Percentiles rank a stretch among this genome's conserved stretches.
Conservation (phyloP, 1,140 invertebrate species). For the Aphelenchoides fujianensis region DNA sequence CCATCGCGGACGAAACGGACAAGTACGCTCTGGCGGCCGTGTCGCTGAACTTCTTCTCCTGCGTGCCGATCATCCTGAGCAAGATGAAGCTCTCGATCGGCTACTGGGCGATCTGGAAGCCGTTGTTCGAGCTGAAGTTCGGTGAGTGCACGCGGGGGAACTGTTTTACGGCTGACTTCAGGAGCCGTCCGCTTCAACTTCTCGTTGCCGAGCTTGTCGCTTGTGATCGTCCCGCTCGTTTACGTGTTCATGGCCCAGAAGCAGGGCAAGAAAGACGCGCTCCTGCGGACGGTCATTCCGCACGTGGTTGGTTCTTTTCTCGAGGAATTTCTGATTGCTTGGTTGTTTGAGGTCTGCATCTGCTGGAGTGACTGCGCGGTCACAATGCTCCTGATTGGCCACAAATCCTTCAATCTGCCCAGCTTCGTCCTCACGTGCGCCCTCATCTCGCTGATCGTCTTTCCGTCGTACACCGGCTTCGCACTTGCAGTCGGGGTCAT, state of each 20-base stretch:
- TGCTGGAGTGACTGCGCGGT: slow-evolving; percentile 51
- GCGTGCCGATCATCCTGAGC: slow-evolving; percentile 43
- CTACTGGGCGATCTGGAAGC: slow-evolving; percentile 46
- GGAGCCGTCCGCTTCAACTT: slow-evolving; percentile 36
- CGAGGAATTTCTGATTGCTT: too few species aligned
- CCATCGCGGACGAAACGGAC: slow-evolving; percentile 44
- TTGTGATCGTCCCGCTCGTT: slow-evolving; percentile 43
- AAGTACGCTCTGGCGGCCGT: slow-evolving; percentile 47
- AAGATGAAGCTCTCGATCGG: slow-evolving; percentile 45
- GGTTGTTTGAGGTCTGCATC: too few species aligned
- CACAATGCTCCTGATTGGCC: slow-evolving; percentile 55
- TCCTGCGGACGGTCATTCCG: slow-evolving; percentile 41
- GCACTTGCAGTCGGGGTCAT: slow-evolving; percentile 43
- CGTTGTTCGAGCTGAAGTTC: slow-evolving; percentile 45
- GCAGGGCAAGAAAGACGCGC: slow-evolving; percentile 1
- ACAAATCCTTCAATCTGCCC: slow-evolving; percentile 35
- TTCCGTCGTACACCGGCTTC: slow-evolving; percentile 39
- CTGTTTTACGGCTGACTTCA: not conserved
- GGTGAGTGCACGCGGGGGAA: slow-evolving; percentile 18
- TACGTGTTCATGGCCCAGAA: slow-evolving; percentile 44
- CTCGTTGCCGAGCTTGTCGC: slow-evolving; percentile 37
- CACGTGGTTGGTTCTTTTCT: too few species aligned
- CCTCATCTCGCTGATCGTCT: slow-evolving; percentile 48
- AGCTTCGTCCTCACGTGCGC: slow-evolving; percentile 46
- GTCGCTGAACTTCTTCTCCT: slow-evolving; percentile 47